phyloP scores from a whole-genome alignment of 2,888 invertebrate genomes.

The Diplolepis rosae region DNA sequence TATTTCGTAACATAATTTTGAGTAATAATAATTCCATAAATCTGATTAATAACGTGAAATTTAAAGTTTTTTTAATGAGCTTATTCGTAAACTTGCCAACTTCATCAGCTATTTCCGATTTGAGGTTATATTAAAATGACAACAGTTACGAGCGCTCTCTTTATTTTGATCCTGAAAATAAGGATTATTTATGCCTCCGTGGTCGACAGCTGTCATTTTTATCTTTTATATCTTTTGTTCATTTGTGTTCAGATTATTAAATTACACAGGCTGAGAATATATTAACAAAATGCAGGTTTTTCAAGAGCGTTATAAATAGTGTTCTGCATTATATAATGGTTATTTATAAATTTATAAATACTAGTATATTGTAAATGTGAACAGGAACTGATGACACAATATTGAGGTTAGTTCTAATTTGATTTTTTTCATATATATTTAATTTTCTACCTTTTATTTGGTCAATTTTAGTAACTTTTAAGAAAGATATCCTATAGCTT shows the following conservation, averaged over 20 bases:
- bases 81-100: no score
- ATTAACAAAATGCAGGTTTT: conserved; percentile 8
- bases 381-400: background rate
- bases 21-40: no score
- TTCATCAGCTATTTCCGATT: no score
- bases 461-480: background rate
- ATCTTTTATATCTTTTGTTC: no score
- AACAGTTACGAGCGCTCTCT: no score
- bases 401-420: conserved; percentile 15
- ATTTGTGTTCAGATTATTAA: conserved; percentile 12
- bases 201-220: conserved; percentile 19
- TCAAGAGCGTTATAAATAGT: background rate
- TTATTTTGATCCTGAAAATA: no score
- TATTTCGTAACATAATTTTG: no score
- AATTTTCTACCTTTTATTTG: background rate
- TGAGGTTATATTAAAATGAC: no score
- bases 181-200: no score
- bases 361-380: background rate
- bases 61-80: no score
- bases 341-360: background rate
- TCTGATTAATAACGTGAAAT: no score
- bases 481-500: background rate
- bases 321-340: background rate
- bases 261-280: background rate
- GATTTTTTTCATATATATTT: background rate